Base-by-base conservation (phyloP, 2,888 invertebrate genomes). In the Lobophora halterata region DNA sequence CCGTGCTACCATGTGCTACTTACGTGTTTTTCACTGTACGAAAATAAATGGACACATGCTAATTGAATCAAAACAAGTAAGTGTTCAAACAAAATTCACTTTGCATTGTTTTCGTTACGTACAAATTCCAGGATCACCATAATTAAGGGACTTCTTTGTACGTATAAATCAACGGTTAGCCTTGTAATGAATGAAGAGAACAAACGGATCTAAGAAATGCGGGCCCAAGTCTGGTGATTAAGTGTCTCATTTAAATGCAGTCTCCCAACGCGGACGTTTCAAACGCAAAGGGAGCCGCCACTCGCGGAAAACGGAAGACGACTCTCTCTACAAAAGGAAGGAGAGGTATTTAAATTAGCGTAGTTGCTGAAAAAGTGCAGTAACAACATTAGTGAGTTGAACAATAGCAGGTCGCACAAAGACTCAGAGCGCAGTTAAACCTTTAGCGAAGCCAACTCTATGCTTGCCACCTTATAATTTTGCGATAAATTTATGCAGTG, bases 231-330 rank as follows among this genome's bases (percentile, higher is more conserved):
- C 75, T 72, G 75, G 79, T 87, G 86, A 87, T 86, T 85, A 83
- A 87, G 83, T 87, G 79, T 85, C 85, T 86, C 83, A 87, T 87
- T 86, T 87, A 87, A 85, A 87, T 86, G 81, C 83, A 87, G 82
- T 83, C 82, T 80, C 79, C 72, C 75, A 67, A 73, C 72, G 72
- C 76, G 76, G 79, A 72, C 77, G 77, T 78, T 77, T 79, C 79
- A 77, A 85, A 83, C 78, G 82, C 77, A 83, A 85, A 83, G 78
- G 79, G 81, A 80, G 68, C 68, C 68, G 63, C 70, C 65, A 63
- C 76, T 79, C 75, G 76, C 76, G 79, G 87, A 74, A 82, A 87
- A 79, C 86, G 87, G 87, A 87, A 87, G 83, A 83, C 76, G 74
- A 72, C 71, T 78, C 79, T 79, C 78, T 72, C 71, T 73, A 80